Conservation (phyloP, 2,113 vertebrate genomes). For the Hemiscyllium ocellatum region DNA sequence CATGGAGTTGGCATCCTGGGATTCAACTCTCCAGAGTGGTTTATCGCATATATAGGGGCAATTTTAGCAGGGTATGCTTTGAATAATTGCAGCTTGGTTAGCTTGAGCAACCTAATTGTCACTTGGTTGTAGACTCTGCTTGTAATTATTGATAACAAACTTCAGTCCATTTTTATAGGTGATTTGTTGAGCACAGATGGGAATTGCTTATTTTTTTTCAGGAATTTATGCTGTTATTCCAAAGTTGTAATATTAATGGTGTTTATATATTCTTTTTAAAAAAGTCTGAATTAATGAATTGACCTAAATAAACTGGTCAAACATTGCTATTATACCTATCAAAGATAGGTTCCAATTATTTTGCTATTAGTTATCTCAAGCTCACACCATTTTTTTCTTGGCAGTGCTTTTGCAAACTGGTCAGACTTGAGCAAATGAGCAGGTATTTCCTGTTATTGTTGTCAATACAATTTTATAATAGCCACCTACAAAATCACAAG, state of each 20-base stretch:
- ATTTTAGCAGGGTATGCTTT: constrained; percentile 76
- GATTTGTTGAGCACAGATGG: neutral
- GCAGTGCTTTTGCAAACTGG: neutral
- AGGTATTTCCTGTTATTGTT: neutral
- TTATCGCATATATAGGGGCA: constrained; percentile 72
- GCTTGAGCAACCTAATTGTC: neutral
- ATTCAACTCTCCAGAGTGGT: constrained; percentile 84
- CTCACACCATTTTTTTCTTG: neutral
- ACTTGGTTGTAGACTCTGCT: neutral
- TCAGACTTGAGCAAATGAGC: neutral
- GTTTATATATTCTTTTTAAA: neutral
- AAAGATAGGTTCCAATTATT: neutral
- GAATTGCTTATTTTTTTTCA: neutral
- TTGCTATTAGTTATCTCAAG: neutral
- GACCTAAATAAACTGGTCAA: neutral
- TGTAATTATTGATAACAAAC: neutral
- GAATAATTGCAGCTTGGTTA: neutral
- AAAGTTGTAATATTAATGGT: neutral
- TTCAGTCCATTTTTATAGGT: neutral
- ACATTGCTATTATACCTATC: neutral
- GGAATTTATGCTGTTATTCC: neutral
- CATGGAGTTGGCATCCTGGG: constrained; percentile 85
- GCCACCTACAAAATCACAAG: neutral
- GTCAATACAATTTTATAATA: neutral
- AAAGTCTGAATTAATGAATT: neutral